Conservation (phyloP, 2,797 vertebrate genomes). For the Coregonus suidteri region DNA sequence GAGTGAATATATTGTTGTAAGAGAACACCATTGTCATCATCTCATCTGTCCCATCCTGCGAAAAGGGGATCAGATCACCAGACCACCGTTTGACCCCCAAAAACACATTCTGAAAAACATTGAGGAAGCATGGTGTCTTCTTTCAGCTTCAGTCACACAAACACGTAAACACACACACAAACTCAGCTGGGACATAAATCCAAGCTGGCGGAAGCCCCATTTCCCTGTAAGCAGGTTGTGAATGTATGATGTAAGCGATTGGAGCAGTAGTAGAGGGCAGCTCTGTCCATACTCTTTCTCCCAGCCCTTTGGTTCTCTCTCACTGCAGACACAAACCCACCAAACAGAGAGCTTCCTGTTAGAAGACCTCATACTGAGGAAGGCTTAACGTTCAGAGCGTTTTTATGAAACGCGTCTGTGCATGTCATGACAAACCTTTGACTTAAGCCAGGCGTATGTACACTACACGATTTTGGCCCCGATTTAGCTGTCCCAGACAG, state of each 20-base stretch:
- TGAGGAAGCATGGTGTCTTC: slow-evolving; percentile 5
- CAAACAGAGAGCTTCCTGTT: not conserved
- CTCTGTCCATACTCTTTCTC: slow-evolving; percentile 20
- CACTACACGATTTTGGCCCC: too few relatives aligned
- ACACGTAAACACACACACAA: slow-evolving; percentile 1
- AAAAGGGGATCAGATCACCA: not conserved
- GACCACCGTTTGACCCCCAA: not conserved
- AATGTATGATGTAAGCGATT: slow-evolving; percentile 54
- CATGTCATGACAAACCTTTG: not conserved
- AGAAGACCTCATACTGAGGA: not conserved
- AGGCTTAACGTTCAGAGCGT: not conserved
- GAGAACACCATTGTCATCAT: not conserved
- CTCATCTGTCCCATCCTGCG: slow-evolving; percentile 25
- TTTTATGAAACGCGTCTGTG: not conserved
- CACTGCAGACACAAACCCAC: slow-evolving; percentile 45
- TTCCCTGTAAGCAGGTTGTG: slow-evolving; percentile 49
- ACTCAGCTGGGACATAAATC: slow-evolving; percentile 63
- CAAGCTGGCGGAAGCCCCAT: slow-evolving; percentile 67
- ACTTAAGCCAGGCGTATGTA: too few relatives aligned
- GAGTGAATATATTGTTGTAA: not conserved
- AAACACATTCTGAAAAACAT: not conserved
- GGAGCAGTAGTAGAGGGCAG: slow-evolving; percentile 17
- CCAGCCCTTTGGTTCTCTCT: slow-evolving; percentile 29
- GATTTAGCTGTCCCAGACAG: not conserved
- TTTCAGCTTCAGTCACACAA: slow-evolving; percentile 9